Evolutionary conservation across 2,888 invertebrate genomes (phyloP), one percentile per base, ranked within the genome.

Genomic region (Chouioia cunea): DNA sequence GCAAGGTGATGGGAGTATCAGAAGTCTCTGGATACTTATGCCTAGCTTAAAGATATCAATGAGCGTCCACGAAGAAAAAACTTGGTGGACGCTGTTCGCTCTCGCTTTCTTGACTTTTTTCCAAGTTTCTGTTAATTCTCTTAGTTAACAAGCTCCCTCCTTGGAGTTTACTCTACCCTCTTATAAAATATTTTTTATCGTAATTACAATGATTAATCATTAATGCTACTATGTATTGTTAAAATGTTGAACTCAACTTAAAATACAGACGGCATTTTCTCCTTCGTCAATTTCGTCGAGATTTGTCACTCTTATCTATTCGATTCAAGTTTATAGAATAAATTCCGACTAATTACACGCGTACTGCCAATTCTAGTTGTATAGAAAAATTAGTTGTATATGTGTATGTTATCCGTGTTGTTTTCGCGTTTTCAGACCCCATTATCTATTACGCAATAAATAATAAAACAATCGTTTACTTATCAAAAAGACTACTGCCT

Each of bases 181-280:
- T 83, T 83, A 83, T 82, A 83, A 83, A 83, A 83, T 83, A 82
- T 82, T 76, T 81, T 81, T 82, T 75, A 77, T 79, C 77, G 79
- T 74, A 78, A 77, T 82, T 82, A 81, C 73, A 78, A 77, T 77
- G 76, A 78, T 71, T 69, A 62, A 73, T 74, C 2, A 47, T 59
- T 36, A 58, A 65, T 66, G 58, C 46, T 71, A 66, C 52, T 71
- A 71, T 4, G 65, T 64, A 72, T 76, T 77, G 73, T 76, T 76
- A 65, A 54, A 58, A 53, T 65, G 44, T 56, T 67, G 62, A 63
- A 71, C 73, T 76, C 77, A 75, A 73, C 77, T 77, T 78, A 79
- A 73, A 80, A 80, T 73, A 59, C 78, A 79, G 76, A 80, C 75
- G 77, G 76, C 76, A 54, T 74, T 70, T 74, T 65, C 70, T 74